Evolutionary conservation across 1,140 invertebrate genomes (phyloP).

Genomic region (Penaeus indicus): DNA sequence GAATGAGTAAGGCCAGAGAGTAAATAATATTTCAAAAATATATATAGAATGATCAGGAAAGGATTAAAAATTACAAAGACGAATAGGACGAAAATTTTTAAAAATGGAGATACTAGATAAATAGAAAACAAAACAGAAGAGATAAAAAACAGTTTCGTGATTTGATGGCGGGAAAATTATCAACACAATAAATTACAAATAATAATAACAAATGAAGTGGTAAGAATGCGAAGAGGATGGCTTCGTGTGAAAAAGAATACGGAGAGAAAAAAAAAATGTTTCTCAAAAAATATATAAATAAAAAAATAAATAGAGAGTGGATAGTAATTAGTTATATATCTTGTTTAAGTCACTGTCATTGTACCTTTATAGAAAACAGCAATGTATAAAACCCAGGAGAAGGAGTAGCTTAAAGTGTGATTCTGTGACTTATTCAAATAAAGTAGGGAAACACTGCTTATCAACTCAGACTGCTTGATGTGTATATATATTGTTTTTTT

Average conservation of each 20-base stretch:
- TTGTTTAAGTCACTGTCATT: slow-evolving; percentile 39
- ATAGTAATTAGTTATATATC: neutral
- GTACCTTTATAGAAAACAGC: slow-evolving; percentile 32
- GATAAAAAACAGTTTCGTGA: neutral
- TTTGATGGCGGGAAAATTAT: neutral
- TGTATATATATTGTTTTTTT: no score
- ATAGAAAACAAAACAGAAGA: neutral
- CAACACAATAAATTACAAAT: neutral
- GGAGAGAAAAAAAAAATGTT: neutral
- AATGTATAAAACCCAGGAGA: neutral
- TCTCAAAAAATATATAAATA: neutral
- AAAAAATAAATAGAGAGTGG: neutral
- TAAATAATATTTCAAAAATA: no score
- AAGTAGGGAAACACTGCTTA: slow-evolving; percentile 11
- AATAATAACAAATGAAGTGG: neutral
- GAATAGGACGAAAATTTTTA: neutral
- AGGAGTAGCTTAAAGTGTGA: neutral
- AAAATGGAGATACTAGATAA: neutral
- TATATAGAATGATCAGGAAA: neutral
- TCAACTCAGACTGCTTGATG: slow-evolving; percentile 21
- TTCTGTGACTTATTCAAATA: slow-evolving; percentile 1
- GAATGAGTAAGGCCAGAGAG: no score
- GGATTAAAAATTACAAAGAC: neutral
- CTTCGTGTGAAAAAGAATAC: neutral
- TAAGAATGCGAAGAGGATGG: neutral